These are phyloP conservation scores for Notechis scutatus DNA, from an alignment of 2,113 vertebrate species.

Conservation along the genomic window DNA sequence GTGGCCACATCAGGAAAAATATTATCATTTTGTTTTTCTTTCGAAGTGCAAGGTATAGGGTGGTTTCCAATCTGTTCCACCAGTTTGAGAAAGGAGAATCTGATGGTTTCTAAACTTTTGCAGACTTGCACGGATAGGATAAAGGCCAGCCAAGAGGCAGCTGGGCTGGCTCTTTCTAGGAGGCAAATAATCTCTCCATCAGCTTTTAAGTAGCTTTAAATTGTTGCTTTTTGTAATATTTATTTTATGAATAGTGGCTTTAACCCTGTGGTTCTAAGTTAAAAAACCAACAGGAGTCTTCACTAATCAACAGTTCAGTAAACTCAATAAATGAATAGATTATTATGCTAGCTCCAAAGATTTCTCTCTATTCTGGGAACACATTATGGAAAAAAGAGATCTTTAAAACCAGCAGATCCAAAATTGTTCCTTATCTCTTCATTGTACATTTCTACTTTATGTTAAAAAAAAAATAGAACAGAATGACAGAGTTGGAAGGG, in stretches of 20 bases:
- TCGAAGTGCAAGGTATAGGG: not conserved
- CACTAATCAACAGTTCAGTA: not conserved
- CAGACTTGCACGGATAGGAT: not conserved
- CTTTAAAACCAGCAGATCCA: not conserved
- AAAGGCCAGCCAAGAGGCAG: not conserved
- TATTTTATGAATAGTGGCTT: not conserved
- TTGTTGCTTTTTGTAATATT: not conserved
- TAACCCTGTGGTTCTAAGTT: not conserved
- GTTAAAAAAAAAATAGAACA: too few relatives aligned
- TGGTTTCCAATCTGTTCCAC: not conserved
- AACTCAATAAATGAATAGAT: not conserved
- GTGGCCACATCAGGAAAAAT: not conserved
- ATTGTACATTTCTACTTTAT: not conserved
- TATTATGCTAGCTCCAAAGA: not conserved
- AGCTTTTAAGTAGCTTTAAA: not conserved
- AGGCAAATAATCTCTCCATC: not conserved
- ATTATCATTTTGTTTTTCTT: not conserved
- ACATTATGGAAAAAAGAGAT: not conserved
- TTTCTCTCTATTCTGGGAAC: not conserved
- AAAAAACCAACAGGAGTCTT: not conserved
- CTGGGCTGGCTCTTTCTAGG: not conserved
- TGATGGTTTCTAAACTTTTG: not conserved
- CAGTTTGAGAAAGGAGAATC: not conserved
- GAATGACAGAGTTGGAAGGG: too few relatives aligned
- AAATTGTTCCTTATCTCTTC: not conserved